Evolutionary conservation across 2,113 vertebrate species (phyloP).

Genomic region (Barnardius zonarius): DNA sequence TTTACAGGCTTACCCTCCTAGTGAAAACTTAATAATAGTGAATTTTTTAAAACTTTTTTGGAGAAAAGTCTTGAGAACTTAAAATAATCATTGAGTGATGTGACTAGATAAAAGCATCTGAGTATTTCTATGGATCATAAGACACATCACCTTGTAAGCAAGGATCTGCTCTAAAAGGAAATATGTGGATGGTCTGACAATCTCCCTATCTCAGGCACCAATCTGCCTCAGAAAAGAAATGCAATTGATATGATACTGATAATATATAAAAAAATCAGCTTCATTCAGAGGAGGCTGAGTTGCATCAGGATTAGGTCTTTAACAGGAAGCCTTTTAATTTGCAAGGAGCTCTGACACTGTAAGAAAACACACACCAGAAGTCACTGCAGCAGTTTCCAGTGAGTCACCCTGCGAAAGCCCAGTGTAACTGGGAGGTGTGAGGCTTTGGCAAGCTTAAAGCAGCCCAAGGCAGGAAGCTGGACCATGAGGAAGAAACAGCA

Average conservation of each 20-base stretch:
- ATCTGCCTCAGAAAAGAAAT: neutral
- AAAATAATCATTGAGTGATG: constrained; percentile 4
- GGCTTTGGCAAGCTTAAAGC: neutral
- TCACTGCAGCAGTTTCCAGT: neutral
- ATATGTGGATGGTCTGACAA: neutral
- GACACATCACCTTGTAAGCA: neutral
- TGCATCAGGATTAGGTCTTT: neutral
- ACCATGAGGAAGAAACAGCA: neutral
- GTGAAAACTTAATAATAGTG: neutral
- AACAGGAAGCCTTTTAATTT: constrained; percentile 20
- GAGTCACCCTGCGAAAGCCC: neutral
- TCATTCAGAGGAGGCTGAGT: neutral
- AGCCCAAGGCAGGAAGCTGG: neutral
- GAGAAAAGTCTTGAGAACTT: constrained; percentile 21
- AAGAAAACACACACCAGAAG: neutral
- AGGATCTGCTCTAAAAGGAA: neutral
- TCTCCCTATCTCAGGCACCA: neutral
- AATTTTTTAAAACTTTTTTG: neutral
- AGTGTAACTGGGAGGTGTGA: neutral
- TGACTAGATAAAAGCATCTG: constrained; percentile 29
- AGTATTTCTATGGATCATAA: neutral
- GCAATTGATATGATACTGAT: neutral
- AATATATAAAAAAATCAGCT: neutral
- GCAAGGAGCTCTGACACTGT: neutral
- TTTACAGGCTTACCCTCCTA: constrained; percentile 8